A percentile compares a stretch with the other conserved stretches of the same genome.
phyloP scores from a whole-genome alignment of 2,797 vertebrate genomes.

The Coendou prehensilis region DNA sequence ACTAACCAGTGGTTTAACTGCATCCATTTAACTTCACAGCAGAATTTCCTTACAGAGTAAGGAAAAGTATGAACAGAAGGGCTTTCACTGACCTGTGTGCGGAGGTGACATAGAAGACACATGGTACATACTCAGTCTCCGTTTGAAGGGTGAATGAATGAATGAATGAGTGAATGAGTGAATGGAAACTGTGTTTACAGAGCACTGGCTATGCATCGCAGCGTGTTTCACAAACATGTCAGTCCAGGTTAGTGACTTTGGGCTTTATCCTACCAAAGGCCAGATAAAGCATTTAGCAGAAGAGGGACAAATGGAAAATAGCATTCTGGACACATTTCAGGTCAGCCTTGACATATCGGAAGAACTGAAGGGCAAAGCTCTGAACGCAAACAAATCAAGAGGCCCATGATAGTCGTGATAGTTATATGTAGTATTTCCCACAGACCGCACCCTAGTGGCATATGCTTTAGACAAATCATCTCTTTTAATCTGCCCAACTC shows the following conservation, averaged over 20 bases:
- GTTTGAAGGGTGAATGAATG: not conserved
- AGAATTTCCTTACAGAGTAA: not conserved
- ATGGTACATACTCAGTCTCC: not conserved
- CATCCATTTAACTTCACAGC: too few relatives aligned
- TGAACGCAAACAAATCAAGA: not conserved
- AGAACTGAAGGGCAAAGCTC: not conserved
- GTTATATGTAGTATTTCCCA: rapidly evolving
- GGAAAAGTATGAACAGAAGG: not conserved
- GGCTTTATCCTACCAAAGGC: not conserved
- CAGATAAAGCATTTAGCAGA: not conserved
- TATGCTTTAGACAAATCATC: rapidly evolving
- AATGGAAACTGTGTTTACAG: rapidly evolving
- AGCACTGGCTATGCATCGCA: not conserved
- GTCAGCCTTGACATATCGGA: rapidly evolving
- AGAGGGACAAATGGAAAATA: not conserved
- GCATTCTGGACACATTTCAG: not conserved
- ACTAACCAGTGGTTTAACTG: rapidly evolving
- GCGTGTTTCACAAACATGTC: not conserved
- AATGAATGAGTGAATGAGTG: too few relatives aligned
- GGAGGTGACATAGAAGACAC: not conserved
- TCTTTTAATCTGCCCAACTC: too few relatives aligned
- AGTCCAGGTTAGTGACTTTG: not conserved
- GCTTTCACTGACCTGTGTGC: too few relatives aligned
- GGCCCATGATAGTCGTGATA: not conserved
- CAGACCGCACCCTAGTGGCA: rapidly evolving